Evolutionary conservation across 2,113 vertebrate genomes (phyloP), one percentile per base, ranked within the genome.

Genomic region (Perca fluviatilis): DNA sequence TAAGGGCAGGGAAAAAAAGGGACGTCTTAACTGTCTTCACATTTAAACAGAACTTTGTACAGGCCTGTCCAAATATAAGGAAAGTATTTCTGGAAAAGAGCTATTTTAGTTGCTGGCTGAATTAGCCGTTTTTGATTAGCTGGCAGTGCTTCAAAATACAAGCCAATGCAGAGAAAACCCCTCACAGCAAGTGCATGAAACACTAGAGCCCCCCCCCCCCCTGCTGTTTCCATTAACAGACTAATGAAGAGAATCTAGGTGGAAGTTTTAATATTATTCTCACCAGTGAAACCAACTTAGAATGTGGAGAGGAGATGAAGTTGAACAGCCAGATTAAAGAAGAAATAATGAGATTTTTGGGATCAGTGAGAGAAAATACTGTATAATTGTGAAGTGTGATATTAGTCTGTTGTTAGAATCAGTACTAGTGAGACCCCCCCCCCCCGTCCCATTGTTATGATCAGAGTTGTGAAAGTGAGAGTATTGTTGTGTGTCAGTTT

Each of bases 401-500:
- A 71, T 65, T 90, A 79, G 84, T 77, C 43, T 63, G 47, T 86
- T 86, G 57, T 18, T 80, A 82, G 88, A 64, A 36, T n/a, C 47
- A 61, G 60, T 77, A 19, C 69, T 57, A 60, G 33, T 83, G 2
- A 80, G 25, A 50, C 8, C 1, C 40, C 36, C 40, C 40, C 9
- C 40, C 40, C 1, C 40, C 9, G 2, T 40, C 40, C 40, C 40
- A 43, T 43, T 40, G 40, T 40, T 10, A 72, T 27, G 86, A 80
- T 33, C 79, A 68, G 62, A 82, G 77, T 81, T 76, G 86, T 90
- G 82, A 90, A 86, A 89, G 84, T 88, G 83, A 66, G 74, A 27
- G 64, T 77, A 21, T 76, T 19, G 36, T 79, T 21, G 43, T 63
- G 81, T 74, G 88, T 84, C 70, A 3, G 71, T 88, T 91, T 83